Percentiles rank a stretch among this genome's conserved stretches.
phyloP scores from a whole-genome alignment of 2,888 invertebrate genomes.

The Elegia similella region DNA sequence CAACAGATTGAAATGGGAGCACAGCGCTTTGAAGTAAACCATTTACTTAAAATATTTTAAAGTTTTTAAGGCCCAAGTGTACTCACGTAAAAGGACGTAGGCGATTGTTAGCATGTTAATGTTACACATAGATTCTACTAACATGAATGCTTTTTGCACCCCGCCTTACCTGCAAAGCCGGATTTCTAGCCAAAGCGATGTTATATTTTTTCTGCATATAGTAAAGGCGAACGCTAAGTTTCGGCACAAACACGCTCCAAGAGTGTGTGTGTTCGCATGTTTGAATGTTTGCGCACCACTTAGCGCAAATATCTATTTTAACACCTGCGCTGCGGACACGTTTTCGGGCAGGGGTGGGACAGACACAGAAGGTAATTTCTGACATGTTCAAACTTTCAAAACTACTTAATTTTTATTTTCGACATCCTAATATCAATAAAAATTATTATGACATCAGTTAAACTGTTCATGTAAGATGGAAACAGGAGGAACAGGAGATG shows the following conservation, averaged over 20 bases:
- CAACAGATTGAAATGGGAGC: not conserved
- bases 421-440: no score
- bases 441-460: no score
- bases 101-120: not conserved
- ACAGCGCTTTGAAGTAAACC: not conserved
- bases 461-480: no score
- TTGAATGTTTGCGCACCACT: not conserved
- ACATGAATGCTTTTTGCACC: constrained; percentile 4
- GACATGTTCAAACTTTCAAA: no score
- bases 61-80: not conserved
- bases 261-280: constrained; percentile 2
- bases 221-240: constrained; percentile 4
- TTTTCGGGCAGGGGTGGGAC: not conserved
- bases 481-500: no score
- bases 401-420: no score
- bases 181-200: constrained; percentile 1
- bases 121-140: constrained; percentile 1
- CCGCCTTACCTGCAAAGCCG: not conserved
- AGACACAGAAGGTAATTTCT: not conserved
- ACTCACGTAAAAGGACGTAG: not conserved
- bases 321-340: constrained; percentile 12
- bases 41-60: not conserved
- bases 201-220: constrained; percentile 12
- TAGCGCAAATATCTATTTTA: constrained; percentile 16
- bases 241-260: constrained; percentile 8